phyloP scores from a whole-genome alignment of 2,888 invertebrate species.

The Macaria notata region DNA sequence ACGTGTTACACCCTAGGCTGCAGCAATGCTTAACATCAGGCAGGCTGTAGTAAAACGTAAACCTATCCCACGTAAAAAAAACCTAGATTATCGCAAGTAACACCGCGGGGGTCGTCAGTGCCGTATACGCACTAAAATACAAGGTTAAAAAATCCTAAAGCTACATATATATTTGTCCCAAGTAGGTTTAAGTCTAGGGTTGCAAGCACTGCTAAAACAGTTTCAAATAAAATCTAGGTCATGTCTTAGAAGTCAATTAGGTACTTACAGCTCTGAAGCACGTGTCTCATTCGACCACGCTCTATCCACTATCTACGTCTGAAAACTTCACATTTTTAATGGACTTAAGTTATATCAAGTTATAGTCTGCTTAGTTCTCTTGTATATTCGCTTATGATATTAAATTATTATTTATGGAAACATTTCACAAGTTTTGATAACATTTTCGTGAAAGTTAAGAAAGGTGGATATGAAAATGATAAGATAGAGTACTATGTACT shows the following conservation, averaged over 20 bases:
- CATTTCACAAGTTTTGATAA: slow-evolving; percentile 3
- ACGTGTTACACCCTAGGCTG: too few species aligned
- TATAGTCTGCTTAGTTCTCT: neutral
- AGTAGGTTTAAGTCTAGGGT: neutral
- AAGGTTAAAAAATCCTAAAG: too few species aligned
- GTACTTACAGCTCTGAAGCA: neutral
- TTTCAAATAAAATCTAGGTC: neutral
- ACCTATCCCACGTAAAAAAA: too few species aligned
- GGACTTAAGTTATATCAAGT: slow-evolving; percentile 2
- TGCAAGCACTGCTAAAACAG: neutral
- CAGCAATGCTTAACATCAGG: too few species aligned
- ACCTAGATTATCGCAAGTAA: too few species aligned
- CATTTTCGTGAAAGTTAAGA: slow-evolving; percentile 1
- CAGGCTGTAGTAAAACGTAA: too few species aligned
- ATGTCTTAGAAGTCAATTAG: neutral
- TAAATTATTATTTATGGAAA: neutral
- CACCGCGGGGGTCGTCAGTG: too few species aligned
- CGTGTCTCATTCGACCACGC: slow-evolving; percentile 1
- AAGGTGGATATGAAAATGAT: too few species aligned
- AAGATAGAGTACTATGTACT: too few species aligned
- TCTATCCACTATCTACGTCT: slow-evolving; percentile 4
- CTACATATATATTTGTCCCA: neutral
- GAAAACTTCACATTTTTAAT: slow-evolving; percentile 11
- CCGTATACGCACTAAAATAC: too few species aligned
- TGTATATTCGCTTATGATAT: slow-evolving; percentile 1